Base-by-base conservation (phyloP, 1,140 invertebrate genomes). In the Drosophila nasuta region DNA sequence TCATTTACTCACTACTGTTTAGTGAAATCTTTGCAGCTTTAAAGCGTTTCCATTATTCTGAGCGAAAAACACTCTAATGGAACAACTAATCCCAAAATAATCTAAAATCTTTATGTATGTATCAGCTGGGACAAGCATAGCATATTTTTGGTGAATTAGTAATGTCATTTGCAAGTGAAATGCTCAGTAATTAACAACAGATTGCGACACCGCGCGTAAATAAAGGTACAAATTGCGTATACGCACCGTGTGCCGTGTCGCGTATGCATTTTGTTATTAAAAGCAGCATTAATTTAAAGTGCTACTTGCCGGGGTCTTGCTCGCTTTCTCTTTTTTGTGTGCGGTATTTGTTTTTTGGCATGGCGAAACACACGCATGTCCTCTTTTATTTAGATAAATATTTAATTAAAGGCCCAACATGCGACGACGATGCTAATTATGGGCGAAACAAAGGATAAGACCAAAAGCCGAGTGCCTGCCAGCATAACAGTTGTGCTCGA, bases 231-330 rank as follows among this genome's bases (percentile, higher is more conserved):
- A 45, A 79, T 83, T 83, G 66, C 72, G 81, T 67, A 83, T 82
- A 76, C 81, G 81, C 81, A 75, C 11, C 25, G 66, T 51, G 38
- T 38, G 11, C 67, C 15, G 58, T 35, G 41, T n/a, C 35, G 43
- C 52, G 35, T 38, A 38, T 48, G 76, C 66, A 58, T 51, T 79
- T 70, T 48, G 60, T 56, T 79, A 75, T 82, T 82, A 64, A 82
- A 83, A 83, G 59, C 46, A 68, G 67, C 54, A 83, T 76, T 81
- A 83, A 82, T 83, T 83, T 83, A 72, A 83, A 83, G 79, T 72
- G 51, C 48, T 60, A 67, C 73, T 82, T 76, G 48, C 3, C 46
- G 28, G 28, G 51, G 46, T 66, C 35, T 30, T 13, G 25, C 28
- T 7, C 25, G 5, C 8, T n/a, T 30, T 8, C 30, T 5, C 6